A percentile compares a stretch with the other conserved stretches of the same genome.
phyloP scores from a whole-genome alignment of 2,797 vertebrate genomes.

The Oreochromis grahami region DNA sequence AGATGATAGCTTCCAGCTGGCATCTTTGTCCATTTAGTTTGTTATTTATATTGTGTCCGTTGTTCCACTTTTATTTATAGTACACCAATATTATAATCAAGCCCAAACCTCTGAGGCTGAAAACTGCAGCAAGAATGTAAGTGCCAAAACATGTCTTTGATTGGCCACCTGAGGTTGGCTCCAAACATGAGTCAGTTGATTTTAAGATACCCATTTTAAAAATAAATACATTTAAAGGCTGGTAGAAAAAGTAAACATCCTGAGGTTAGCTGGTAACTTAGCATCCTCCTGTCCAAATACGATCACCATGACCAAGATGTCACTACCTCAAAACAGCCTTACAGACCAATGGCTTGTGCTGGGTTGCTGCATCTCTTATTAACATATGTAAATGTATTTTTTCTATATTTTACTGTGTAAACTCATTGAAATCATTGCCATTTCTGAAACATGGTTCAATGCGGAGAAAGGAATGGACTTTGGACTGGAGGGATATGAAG shows the following conservation, averaged over 20 bases:
- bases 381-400: background rate
- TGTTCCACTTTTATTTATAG: background rate
- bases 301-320: background rate
- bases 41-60: background rate
- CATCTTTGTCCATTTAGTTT: accelerated
- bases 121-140: background rate
- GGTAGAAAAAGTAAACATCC: background rate
- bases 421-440: too few relatives aligned
- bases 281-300: background rate
- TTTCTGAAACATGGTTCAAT: too few relatives aligned
- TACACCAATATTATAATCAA: background rate
- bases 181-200: accelerated
- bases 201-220: background rate
- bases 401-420: background rate
- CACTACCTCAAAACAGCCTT: background rate
- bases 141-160: background rate
- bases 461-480: too few relatives aligned
- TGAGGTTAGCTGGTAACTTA: background rate
- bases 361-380: background rate
- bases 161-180: background rate
- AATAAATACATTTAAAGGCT: background rate
- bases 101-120: background rate
- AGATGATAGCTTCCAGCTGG: background rate
- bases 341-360: background rate
- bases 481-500: too few relatives aligned